A percentile compares a stretch with the other conserved stretches of the same genome.
Conservation (phyloP, 53 echinoderm and acorn worm genomes). For the Actinopyga echinites region DNA sequence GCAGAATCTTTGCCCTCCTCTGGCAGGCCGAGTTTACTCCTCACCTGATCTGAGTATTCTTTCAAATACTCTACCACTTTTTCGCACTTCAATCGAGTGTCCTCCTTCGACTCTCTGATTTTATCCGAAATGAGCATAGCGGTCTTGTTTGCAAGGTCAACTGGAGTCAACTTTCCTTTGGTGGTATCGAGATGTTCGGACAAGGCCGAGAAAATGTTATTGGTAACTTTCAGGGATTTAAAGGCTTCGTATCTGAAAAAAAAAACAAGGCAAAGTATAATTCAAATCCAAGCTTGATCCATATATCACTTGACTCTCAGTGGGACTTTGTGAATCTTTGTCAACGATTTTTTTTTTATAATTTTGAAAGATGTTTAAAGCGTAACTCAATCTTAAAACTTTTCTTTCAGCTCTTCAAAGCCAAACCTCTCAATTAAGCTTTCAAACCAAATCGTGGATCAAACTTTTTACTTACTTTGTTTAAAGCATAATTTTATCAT, state of each 20-base stretch:
- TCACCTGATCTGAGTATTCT: constrained; percentile 32
- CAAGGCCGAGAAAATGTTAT: constrained; percentile 27
- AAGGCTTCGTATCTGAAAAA: constrained; percentile 38
- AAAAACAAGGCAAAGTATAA: not conserved
- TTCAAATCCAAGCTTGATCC: too few species aligned
- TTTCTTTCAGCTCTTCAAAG: too few species aligned
- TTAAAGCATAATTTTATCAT: too few species aligned
- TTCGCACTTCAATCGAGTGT: constrained; percentile 12
- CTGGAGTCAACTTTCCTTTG: constrained; percentile 35
- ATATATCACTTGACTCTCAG: too few species aligned
- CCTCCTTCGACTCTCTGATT: constrained; percentile 13
- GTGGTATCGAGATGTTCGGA: constrained; percentile 26
- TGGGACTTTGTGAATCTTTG: too few species aligned
- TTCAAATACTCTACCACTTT: constrained; percentile 33
- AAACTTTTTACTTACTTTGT: too few species aligned
- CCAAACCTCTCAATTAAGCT: too few species aligned
- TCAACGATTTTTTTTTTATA: too few species aligned
- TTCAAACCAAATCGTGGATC: too few species aligned
- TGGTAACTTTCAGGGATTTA: constrained; percentile 43
- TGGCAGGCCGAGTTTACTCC: constrained; percentile 13
- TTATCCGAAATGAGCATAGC: constrained; percentile 30
- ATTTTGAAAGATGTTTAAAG: too few species aligned
- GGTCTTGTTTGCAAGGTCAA: constrained; percentile 21
- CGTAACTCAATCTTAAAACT: too few species aligned
- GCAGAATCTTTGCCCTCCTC: not conserved